phyloP scores from a whole-genome alignment of 1,140 invertebrate species.

The Yoshiicerus persimilis region DNA sequence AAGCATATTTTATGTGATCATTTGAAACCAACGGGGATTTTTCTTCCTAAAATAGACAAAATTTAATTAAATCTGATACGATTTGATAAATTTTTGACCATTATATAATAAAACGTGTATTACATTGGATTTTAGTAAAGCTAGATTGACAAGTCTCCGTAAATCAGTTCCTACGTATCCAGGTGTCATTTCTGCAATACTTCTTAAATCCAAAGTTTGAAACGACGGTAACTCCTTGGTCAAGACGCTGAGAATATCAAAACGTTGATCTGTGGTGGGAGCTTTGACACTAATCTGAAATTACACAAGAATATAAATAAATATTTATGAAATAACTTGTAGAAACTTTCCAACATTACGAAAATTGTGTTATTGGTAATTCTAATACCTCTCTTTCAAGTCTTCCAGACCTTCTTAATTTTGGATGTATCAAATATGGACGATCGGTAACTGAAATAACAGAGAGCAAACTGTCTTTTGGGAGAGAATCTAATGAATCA shows the following conservation, averaged over 20 bases:
- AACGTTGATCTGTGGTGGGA: constrained; percentile 44
- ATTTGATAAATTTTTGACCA: too few relatives aligned
- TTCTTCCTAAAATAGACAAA: constrained; percentile 23
- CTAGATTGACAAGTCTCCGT: constrained; percentile 54
- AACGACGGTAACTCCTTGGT: constrained; percentile 25
- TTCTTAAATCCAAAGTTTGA: constrained; percentile 40
- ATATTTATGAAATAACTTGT: background rate
- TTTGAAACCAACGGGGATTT: constrained; percentile 3
- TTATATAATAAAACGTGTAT: background rate
- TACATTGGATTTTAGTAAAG: constrained; percentile 46
- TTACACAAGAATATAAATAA: background rate
- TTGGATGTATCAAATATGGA: constrained; percentile 7
- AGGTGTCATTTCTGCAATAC: constrained; percentile 55
- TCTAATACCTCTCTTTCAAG: constrained; percentile 21
- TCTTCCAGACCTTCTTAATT: constrained; percentile 19
- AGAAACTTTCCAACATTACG: background rate
- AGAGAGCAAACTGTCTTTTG: background rate
- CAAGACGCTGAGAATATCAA: constrained; percentile 44
- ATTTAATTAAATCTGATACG: too few relatives aligned
- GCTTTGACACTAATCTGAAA: constrained; percentile 50
- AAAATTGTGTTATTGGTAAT: background rate
- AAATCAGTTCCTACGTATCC: constrained; percentile 61
- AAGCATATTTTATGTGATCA: constrained; percentile 50
- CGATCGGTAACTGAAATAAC: background rate
- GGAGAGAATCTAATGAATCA: constrained; percentile 5